Percentiles rank a stretch among this genome's conserved stretches.
Conservation (phyloP, 2,888 invertebrate genomes). For the Proisotoma minuta region DNA sequence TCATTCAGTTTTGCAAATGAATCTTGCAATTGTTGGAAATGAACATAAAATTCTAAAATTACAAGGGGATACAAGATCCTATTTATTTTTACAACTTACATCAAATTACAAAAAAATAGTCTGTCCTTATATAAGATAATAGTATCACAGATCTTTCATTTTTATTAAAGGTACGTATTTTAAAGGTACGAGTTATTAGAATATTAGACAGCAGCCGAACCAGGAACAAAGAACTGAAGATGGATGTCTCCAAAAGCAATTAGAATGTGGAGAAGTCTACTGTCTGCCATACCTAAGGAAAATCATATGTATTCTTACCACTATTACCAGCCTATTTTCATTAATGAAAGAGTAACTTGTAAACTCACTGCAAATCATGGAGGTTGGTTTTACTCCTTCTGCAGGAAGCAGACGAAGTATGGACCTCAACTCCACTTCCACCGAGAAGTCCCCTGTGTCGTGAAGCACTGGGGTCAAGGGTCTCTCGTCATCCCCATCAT, state of each 20-base stretch:
- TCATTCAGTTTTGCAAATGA: too few species aligned
- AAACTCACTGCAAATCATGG: conserved; percentile 28
- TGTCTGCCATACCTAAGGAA: conserved; percentile 26
- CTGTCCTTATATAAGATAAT: too few species aligned
- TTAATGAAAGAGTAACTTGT: too few species aligned
- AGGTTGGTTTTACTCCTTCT: conserved; percentile 30
- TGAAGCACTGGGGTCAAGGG: neutral
- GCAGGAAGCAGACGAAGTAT: conserved; percentile 28
- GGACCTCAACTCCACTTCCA: conserved; percentile 38
- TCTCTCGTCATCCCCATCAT: neutral
- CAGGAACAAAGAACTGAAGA: conserved; percentile 37
- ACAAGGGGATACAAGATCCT: too few species aligned
- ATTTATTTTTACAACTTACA: too few species aligned
- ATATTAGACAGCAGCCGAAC: neutral
- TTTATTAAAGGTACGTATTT: too few species aligned
- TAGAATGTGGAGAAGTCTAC: conserved; percentile 29
- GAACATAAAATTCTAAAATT: too few species aligned
- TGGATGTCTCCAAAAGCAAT: conserved; percentile 35
- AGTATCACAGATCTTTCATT: too few species aligned
- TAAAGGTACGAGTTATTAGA: too few species aligned
- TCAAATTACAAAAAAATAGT: too few species aligned
- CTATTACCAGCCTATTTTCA: too few species aligned
- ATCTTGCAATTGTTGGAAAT: too few species aligned
- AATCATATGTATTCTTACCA: neutral
- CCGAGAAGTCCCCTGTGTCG: neutral